Evolutionary conservation across 2,113 vertebrate genomes (phyloP), one percentile per base, ranked within the genome.

Genomic region (Rutilus rutilus): DNA sequence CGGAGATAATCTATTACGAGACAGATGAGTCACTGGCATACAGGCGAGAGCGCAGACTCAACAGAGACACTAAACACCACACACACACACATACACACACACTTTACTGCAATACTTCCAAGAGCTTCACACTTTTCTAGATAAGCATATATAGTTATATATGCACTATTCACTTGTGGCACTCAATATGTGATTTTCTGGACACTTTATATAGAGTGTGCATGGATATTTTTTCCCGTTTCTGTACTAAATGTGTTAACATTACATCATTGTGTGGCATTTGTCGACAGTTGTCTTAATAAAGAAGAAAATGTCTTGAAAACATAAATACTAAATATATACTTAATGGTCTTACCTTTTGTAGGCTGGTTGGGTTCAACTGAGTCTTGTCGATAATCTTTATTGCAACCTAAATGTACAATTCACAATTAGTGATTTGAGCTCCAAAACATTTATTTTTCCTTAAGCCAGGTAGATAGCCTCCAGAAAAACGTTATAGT

Each of bases 311-410:
- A 73, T 45, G 21, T 42, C 9, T n/a, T 69, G 30, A 73, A 39
- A 82, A 23, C 8, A 67, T 7, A 65, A 75, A 1, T 39, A 36
- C 12, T 57, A 57, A 57, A 23, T n/a, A 57, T 64, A 14, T 27
- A 64, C 54, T 23, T 57, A 23, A 23, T 19, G 17, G 11, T 65
- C 93, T 92, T 85, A 95, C 94, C 94, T 95, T 95, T 89, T 94
- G 93, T 92, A 95, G 92, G 91, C 94, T 95, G 90, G 94, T 95
- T 90, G 94, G 94, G 87, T 95, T 95, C 94, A 95, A 90, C 93
- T 95, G 94, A 93, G 94, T 94, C 93, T 95, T 95, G 91, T 95
- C 94, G 39, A 95, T 95, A 87, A 95, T 95, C 93, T 95, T 95
- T 94, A 95, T 95, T 92, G 94, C 94, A 90, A 95, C 94, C 94